phyloP scores from a whole-genome alignment of 1,140 invertebrate species.

The Brachionus paranguensis region DNA sequence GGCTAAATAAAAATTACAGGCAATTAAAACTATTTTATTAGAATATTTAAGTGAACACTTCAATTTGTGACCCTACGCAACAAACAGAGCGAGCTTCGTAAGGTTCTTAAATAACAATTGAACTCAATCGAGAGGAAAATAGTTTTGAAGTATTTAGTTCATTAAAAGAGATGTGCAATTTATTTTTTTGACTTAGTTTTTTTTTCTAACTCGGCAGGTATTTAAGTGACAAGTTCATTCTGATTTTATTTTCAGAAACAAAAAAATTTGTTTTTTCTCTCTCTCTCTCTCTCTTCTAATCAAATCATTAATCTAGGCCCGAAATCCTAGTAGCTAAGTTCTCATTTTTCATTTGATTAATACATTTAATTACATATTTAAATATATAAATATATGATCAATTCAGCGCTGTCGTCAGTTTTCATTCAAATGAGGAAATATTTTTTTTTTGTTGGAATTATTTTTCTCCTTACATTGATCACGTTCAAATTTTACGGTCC shows the following conservation, averaged over 20 bases:
- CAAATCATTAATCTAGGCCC: neutral
- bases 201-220: neutral
- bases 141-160: neutral
- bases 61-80: neutral
- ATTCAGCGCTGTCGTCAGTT: neutral
- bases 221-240: neutral
- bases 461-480: neutral
- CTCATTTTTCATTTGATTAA: neutral
- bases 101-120: slow-evolving; percentile 32
- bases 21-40: neutral
- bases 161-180: neutral
- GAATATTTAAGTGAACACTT: slow-evolving; percentile 6
- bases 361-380: neutral
- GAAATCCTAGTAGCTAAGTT: neutral
- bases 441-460: neutral
- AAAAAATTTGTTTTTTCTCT: neutral
- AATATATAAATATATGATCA: neutral
- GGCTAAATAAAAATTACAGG: slow-evolving; percentile 14
- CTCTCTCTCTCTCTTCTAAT: too few species aligned
- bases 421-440: neutral
- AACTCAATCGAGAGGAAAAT: slow-evolving; percentile 11
- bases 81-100: neutral
- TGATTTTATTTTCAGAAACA: neutral
- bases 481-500: neutral
- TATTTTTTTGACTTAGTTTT: neutral